These are phyloP conservation scores for Macaca fascicularis DNA, from an alignment of 2,113 vertebrate genomes.

Conservation along the genomic window DNA sequence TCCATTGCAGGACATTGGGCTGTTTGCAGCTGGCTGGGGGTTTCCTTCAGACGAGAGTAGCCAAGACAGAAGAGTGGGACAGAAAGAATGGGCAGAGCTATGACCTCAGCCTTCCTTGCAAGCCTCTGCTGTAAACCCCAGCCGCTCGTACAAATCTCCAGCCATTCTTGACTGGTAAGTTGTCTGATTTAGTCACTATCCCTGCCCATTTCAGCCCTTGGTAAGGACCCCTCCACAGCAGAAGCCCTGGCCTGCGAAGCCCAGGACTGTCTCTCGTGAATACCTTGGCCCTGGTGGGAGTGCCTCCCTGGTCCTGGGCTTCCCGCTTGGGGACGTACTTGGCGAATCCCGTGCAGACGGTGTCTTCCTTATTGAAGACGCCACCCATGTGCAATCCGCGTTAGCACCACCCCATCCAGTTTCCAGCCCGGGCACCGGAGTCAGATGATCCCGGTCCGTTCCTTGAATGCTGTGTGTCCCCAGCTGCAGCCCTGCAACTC, in stretches of 20 bases:
- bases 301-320: not conserved
- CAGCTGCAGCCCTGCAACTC: rapidly evolving
- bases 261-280: rapidly evolving
- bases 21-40: not conserved
- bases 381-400: rapidly evolving
- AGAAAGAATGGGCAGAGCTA: not conserved
- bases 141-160: rapidly evolving
- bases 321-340: not conserved
- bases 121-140: not conserved
- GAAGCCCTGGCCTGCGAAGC: too few relatives aligned
- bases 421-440: rapidly evolving
- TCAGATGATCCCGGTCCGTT: rapidly evolving
- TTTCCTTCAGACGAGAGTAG: not conserved
- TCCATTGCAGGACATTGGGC: rapidly evolving
- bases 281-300: not conserved
- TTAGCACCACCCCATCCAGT: rapidly evolving
- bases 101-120: not conserved
- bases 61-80: not conserved
- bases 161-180: not conserved
- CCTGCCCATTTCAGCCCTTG: not conserved
- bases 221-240: rapidly evolving
- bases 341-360: rapidly evolving
- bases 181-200: not conserved
- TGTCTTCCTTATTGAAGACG: not conserved
- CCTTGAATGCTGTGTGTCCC: not conserved